These are phyloP conservation scores for Ischnura elegans DNA, from an alignment of 2,888 invertebrate species.

Conservation along the genomic window DNA sequence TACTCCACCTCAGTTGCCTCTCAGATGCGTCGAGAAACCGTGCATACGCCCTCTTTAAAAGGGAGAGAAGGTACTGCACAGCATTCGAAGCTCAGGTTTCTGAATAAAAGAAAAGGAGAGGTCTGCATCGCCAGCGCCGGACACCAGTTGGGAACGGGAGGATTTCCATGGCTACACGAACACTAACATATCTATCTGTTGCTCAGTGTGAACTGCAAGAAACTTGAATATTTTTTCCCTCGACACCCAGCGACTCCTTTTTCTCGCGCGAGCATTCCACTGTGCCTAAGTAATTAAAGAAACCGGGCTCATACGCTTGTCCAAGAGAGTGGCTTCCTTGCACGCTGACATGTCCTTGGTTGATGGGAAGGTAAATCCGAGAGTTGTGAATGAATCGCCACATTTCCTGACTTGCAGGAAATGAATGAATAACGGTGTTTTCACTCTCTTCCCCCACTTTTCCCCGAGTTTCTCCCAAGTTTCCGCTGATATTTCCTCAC, in stretches of 20 bases:
- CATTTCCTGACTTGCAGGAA: not conserved
- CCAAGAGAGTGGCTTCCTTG: not conserved
- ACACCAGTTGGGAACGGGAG: not conserved
- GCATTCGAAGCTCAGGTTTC: not conserved
- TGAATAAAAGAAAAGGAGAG: not conserved
- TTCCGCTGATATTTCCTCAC: not conserved
- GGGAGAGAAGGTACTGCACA: not conserved
- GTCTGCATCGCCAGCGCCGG: not conserved
- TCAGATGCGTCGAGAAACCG: too few relatives aligned
- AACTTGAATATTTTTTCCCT: not conserved
- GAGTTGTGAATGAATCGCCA: not conserved
- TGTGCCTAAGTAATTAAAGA: not conserved
- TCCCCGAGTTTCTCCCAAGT: not conserved
- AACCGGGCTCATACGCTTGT: not conserved
- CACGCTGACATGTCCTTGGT: not conserved
- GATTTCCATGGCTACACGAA: not conserved
- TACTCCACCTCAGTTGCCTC: too few relatives aligned
- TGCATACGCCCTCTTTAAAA: not conserved
- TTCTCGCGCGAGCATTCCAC: not conserved
- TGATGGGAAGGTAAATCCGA: not conserved
- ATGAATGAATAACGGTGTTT: not conserved
- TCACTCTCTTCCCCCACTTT: not conserved
- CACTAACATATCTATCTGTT: not conserved
- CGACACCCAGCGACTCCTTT: not conserved
- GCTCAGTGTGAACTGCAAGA: not conserved